Conservation (phyloP, 92 coral and sea anemone genomes). For the Epizoanthus fatuus region DNA sequence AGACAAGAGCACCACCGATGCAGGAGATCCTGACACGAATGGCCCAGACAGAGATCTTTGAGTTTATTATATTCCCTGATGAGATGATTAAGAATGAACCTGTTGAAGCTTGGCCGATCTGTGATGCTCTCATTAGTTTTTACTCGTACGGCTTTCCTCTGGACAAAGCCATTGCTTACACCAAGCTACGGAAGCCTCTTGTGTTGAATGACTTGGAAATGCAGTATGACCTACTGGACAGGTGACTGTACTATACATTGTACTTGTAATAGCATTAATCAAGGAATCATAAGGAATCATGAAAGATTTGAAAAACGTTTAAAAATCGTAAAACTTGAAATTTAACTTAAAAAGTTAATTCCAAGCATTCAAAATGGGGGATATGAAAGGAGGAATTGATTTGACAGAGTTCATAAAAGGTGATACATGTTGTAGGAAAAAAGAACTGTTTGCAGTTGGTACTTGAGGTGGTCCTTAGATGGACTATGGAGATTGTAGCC, state of each 20-base stretch:
- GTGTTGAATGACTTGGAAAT: conserved; percentile 93
- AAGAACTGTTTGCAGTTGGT: too few species aligned
- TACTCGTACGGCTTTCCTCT: conserved; percentile 97
- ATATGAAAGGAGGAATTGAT: too few species aligned
- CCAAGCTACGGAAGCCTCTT: conserved; percentile 89
- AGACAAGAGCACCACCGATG: conserved; percentile 99
- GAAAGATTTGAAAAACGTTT: too few species aligned
- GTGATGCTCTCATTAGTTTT: conserved; percentile 94
- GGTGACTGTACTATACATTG: conserved; percentile 71
- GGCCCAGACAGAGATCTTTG: conserved; percentile 87
- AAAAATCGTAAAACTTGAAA: too few species aligned
- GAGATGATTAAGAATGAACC: conserved; percentile 83
- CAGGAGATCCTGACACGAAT: conserved; percentile 91
- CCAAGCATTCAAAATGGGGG: too few species aligned
- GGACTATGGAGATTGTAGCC: too few species aligned
- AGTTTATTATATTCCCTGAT: conserved; percentile 91
- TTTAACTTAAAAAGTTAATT: too few species aligned
- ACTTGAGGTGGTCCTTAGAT: too few species aligned
- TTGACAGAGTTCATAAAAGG: too few species aligned
- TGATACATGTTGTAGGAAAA: too few species aligned
- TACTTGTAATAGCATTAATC: too few species aligned
- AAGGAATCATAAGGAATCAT: too few species aligned
- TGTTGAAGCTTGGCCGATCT: conserved; percentile 93
- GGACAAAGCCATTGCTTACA: conserved; percentile 91
- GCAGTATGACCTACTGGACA: conserved; percentile 90